phyloP scores from a whole-genome alignment of 2,888 invertebrate genomes.

The Anthrax anthrax region DNA sequence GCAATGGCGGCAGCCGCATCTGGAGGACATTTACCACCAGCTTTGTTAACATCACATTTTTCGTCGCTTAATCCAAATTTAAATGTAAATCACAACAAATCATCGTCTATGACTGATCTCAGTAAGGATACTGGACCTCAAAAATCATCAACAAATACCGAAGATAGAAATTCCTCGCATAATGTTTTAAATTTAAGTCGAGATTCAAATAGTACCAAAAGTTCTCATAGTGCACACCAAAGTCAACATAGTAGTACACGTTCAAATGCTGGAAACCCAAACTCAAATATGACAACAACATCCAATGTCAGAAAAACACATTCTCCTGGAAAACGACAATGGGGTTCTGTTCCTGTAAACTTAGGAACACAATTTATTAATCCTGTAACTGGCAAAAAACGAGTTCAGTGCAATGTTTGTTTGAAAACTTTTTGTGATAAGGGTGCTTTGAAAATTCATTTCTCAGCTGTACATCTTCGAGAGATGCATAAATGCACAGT shows the following conservation, averaged over 20 bases:
- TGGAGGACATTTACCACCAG: slow-evolving; percentile 43
- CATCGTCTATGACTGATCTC: slow-evolving; percentile 21
- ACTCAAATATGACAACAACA: slow-evolving; percentile 10
- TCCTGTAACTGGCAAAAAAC: slow-evolving; percentile 86
- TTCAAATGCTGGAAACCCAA: slow-evolving; percentile 2
- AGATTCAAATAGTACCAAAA: slow-evolving; percentile 25
- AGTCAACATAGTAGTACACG: slow-evolving; percentile 15
- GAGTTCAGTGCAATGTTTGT: slow-evolving; percentile 96
- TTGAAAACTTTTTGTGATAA: slow-evolving; percentile 99
- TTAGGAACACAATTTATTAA: slow-evolving; percentile 83
- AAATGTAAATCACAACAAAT: slow-evolving; percentile 14
- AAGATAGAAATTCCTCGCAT: slow-evolving; percentile 34
- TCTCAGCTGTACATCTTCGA: slow-evolving; percentile 93
- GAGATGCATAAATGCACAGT: slow-evolving; percentile 99
- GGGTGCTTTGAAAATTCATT: slow-evolving; percentile 97
- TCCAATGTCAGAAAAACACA: slow-evolving; percentile 24
- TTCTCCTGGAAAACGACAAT: slow-evolving; percentile 54
- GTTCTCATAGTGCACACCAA: slow-evolving; percentile 17
- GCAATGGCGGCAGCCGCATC: slow-evolving; percentile 44
- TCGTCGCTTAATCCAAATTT: slow-evolving; percentile 15
- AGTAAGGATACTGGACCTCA: slow-evolving; percentile 5
- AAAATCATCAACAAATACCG: slow-evolving; percentile 15
- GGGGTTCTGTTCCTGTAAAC: slow-evolving; percentile 67
- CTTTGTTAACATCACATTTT: slow-evolving; percentile 43
- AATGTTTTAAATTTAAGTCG: slow-evolving; percentile 51